Percentiles rank a stretch among this genome's conserved stretches.
Evolutionary conservation across 2,888 invertebrate species (phyloP).

Genomic region (Ligdia adustata): DNA sequence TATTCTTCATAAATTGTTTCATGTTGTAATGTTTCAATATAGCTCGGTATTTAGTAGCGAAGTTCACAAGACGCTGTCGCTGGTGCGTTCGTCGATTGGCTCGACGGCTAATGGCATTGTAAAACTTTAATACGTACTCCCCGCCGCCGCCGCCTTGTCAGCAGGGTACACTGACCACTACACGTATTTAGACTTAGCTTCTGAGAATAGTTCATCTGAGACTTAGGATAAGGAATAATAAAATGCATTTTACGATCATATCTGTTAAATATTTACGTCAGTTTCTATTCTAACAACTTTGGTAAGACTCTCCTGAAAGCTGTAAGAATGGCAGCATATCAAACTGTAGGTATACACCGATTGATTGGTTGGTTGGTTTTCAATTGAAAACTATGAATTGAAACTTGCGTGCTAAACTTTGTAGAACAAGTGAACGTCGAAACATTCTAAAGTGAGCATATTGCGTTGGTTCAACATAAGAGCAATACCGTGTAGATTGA

Average conservation of each 20-base stretch:
- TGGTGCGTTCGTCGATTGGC: constrained; percentile 53
- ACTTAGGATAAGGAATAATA: constrained; percentile 1
- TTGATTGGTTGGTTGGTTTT: too few species aligned
- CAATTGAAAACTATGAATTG: too few species aligned
- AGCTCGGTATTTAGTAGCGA: not conserved
- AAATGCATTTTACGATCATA: too few species aligned
- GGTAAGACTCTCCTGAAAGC: too few species aligned
- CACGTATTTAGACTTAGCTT: constrained; percentile 23
- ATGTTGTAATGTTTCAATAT: too few species aligned
- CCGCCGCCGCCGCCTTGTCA: not conserved
- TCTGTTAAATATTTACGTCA: too few species aligned
- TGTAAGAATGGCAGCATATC: too few species aligned
- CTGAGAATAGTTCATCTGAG: constrained; percentile 4
- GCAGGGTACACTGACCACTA: constrained; percentile 37
- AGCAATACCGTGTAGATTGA: constrained; percentile 51
- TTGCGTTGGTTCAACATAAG: too few species aligned
- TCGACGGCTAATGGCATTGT: constrained; percentile 56
- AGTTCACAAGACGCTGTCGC: constrained; percentile 19
- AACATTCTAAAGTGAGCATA: constrained; percentile 29
- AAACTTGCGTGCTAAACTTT: too few species aligned
- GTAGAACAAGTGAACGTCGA: constrained; percentile 1
- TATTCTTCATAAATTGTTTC: too few species aligned
- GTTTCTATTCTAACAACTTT: too few species aligned
- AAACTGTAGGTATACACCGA: too few species aligned
- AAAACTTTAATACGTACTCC: constrained; percentile 55